phyloP scores from a whole-genome alignment of 2,113 vertebrate species.

The Corythoichthys intestinalis region DNA sequence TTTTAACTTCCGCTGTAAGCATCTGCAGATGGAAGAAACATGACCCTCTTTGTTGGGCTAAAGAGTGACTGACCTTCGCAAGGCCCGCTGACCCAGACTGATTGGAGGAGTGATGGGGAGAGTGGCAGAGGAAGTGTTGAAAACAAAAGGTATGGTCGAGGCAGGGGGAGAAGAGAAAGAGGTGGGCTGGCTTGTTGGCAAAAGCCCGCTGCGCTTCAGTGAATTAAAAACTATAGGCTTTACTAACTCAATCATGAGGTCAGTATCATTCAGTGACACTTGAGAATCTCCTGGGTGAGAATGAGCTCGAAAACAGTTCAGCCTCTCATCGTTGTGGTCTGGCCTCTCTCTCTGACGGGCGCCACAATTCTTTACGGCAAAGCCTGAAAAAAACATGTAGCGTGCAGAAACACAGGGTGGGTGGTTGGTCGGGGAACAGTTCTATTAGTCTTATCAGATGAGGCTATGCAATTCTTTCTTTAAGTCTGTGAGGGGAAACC shows the following conservation, averaged over 20 bases:
- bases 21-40: conserved; percentile 41
- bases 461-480: conserved; percentile 44
- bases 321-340: not conserved
- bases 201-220: conserved; percentile 24
- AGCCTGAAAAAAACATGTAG: not conserved
- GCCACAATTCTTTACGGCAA: not conserved
- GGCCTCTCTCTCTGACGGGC: not conserved
- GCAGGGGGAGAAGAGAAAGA: conserved; percentile 35
- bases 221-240: conserved; percentile 56
- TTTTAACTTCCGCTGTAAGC: not conserved
- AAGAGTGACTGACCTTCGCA: conserved; percentile 44
- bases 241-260: conserved; percentile 35
- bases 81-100: conserved; percentile 35
- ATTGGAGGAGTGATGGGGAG: conserved; percentile 22
- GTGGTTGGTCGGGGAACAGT: conserved; percentile 54
- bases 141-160: conserved; percentile 16
- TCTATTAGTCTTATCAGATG: conserved; percentile 71
- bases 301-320: not conserved
- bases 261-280: conserved; percentile 8
- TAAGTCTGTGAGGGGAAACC: conserved; percentile 22
- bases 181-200: conserved; percentile 34
- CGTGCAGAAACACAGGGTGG: conserved; percentile 40
- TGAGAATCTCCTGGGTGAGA: not conserved
- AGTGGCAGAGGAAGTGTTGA: conserved; percentile 20
- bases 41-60: conserved; percentile 37